A percentile compares a stretch with the other conserved stretches of the same genome.
Conservation (phyloP, 2,113 vertebrate species). For the Spermophilus dauricus region DNA sequence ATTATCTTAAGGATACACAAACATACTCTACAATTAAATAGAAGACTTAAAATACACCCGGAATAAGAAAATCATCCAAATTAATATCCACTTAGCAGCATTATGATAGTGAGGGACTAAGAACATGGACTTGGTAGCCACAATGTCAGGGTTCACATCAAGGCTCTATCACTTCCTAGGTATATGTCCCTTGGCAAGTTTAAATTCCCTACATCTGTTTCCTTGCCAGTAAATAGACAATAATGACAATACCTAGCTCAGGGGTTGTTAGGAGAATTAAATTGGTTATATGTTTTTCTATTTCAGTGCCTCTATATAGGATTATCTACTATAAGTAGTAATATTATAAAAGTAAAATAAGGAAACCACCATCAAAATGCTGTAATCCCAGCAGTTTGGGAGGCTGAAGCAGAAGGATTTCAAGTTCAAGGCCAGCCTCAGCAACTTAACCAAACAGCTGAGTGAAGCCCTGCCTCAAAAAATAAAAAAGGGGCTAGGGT, state of each 20-base stretch:
- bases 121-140: not conserved
- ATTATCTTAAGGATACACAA: slow-evolving; percentile 37
- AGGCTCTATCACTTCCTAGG: slow-evolving; percentile 3
- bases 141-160: slow-evolving; percentile 18
- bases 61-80: slow-evolving; percentile 49
- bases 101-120: not conserved
- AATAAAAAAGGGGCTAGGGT: too few relatives aligned
- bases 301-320: slow-evolving; percentile 27
- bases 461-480: not conserved
- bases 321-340: slow-evolving; percentile 35
- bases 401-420: not conserved
- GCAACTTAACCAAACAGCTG: not conserved
- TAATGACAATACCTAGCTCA: not conserved
- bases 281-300: slow-evolving; percentile 18
- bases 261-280: slow-evolving; percentile 1
- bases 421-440: not conserved
- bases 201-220: slow-evolving; percentile 7
- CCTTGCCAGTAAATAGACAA: slow-evolving; percentile 23
- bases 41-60: slow-evolving; percentile 52
- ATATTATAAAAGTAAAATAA: slow-evolving; percentile 42
- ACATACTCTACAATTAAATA: slow-evolving; percentile 42
- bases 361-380: slow-evolving; percentile 35
- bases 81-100: slow-evolving; percentile 40
- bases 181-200: not conserved
- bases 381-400: not conserved